Evolutionary conservation across 1,140 invertebrate species (phyloP), one percentile per base, ranked within the genome.

Genomic region (Neelides sp.): DNA sequence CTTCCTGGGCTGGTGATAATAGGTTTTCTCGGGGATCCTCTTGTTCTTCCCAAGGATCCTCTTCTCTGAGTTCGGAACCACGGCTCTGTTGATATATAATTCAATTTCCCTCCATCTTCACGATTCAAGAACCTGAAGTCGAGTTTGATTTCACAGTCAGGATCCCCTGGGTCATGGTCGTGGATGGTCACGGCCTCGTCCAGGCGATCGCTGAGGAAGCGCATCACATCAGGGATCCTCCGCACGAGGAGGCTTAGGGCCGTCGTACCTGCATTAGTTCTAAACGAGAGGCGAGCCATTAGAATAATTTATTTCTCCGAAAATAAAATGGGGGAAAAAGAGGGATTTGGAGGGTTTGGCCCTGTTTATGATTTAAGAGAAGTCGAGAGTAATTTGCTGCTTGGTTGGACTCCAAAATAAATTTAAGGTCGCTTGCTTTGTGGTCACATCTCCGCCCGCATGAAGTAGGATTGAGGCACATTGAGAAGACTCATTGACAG

Each of bases 391-490:
- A 24, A 10, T 23, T 10, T 12, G 47, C 22, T 27, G 23, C 10
- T 26, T 26, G 47, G 13, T 4, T 20, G 15, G 4, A 8, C 13
- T 7, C 27, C 19, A 30, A 24, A 36, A 10, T 7, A 8, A n/a
- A 48, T 55, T 48, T 22, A 57, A 41, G 2, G 10, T 37, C 23
- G 32, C 54, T 41, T 50, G 70, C 58, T 62, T 62, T 0, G 78
- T 72, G 3, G 84, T 89, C 0, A 91, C 78, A 62, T 90, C 83
- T 0, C 83, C 88, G 1, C 85, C 86, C 63, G 74, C 79, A 63
- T 69, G 77, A 44, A 91, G 65, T 15, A 92, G 70, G 19, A 86
- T 66, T 45, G 80, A 71, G 1, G 84, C 83, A 59, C 82, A 82
- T 20, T 73, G 71, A 3, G 83, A 83, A 53, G 79, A 83, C 66